Evolutionary conservation across 2,888 invertebrate species (phyloP).

Genomic region (Diarsia rubi): DNA sequence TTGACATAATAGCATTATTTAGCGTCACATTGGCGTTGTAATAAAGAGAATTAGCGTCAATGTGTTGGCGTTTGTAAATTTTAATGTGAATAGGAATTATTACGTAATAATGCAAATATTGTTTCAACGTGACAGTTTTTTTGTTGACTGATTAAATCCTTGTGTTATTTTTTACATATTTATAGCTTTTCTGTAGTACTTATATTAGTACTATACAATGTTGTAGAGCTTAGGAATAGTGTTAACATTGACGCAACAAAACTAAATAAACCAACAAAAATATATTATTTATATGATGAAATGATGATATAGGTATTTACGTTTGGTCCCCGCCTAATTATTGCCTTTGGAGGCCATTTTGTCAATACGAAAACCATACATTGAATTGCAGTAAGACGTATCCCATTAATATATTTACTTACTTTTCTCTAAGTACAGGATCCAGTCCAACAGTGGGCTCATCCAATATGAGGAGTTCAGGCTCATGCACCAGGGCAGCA

Average conservation of each 20-base stretch:
- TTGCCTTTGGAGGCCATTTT: no score
- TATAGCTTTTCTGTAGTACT: no score
- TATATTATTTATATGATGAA: no score
- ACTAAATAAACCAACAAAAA: no score
- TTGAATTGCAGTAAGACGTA: background rate
- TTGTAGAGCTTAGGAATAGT: background rate
- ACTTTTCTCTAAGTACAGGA: slow-evolving; percentile 96
- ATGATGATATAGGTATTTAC: no score
- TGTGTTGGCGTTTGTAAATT: slow-evolving; percentile 14
- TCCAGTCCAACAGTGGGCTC: slow-evolving; percentile 99
- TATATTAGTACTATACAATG: background rate
- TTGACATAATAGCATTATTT: slow-evolving; percentile 29
- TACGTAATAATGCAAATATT: background rate
- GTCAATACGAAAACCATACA: no score
- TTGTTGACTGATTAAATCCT: background rate
- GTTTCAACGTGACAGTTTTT: background rate
- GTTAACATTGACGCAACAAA: background rate
- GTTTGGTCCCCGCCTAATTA: no score
- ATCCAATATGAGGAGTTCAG: slow-evolving; percentile 96
- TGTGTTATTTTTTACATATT: background rate
- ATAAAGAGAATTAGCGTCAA: slow-evolving; percentile 22
- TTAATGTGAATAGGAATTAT: slow-evolving; percentile 8
- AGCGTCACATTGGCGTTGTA: slow-evolving; percentile 16
- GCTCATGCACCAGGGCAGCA: slow-evolving; percentile 96
- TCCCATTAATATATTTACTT: slow-evolving; percentile 67